Base-by-base conservation (phyloP, 1,140 invertebrate genomes). In the Acromyrmex charruanus region DNA sequence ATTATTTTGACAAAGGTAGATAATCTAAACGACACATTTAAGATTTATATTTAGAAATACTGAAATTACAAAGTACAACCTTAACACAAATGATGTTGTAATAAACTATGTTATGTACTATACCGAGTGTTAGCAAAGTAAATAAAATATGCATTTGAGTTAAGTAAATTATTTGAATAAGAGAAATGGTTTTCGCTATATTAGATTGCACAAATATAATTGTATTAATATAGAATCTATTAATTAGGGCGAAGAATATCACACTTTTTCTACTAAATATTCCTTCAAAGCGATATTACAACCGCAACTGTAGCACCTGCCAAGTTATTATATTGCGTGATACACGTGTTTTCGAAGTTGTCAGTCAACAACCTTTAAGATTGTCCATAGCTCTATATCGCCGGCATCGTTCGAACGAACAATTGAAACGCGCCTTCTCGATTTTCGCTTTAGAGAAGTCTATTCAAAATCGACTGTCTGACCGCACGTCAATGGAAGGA, bases 311-410 rank as follows among this genome's bases (percentile, higher is more conserved):
- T 44, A 71, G 51, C 66, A 81, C 79, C 55, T 84, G 69, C 55
- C 55, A 10, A 63, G 58, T 59, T 72, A 81, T 71, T 81, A 82
- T 49, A 82, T 3, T 39, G 21, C 79, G 12, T 18, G 77, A 58
- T 81, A 49, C 55, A 74, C 39, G 55, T 84, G 69, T 84, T 84
- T 81, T 35, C 44, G 35, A 35, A 75, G 80, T 75, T 84, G 80
- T 84, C 80, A 84, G 80, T 84, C 80, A 61, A 84, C 39, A 61
- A 69, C 25, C 28, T 55, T 35, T 68, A 77, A 74, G 74, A 75
- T 44, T 49, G 55, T 18, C 53, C 35, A 31, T 58, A 51, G 21
- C 25, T 39, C 44, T 59, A 85, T 79, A 85, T 79, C 59, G 51
- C 0, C 9, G 25, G 66, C 18, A 51, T 39, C 31, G 39, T 63